Evolutionary conservation across 2,113 vertebrate species (phyloP).

Genomic region (Benitochromis conjunctus): DNA sequence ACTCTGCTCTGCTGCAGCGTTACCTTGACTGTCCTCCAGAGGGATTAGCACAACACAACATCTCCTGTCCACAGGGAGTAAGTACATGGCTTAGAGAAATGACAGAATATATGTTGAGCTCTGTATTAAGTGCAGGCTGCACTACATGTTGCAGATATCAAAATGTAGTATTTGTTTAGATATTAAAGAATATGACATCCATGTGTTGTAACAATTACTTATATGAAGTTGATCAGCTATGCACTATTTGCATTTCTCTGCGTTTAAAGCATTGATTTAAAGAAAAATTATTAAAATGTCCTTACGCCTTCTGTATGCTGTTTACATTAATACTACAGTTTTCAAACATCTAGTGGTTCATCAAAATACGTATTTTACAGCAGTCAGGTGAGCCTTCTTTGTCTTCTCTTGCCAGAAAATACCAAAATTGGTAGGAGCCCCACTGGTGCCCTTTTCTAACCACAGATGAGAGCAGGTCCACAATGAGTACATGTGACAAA

Average conservation of each 20-base stretch:
- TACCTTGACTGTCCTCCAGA: not conserved
- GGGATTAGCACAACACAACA: not conserved
- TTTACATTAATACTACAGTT: fast-evolving
- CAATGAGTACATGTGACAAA: too few species aligned
- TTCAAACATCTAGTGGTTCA: not conserved
- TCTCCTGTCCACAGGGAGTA: not conserved
- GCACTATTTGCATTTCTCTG: not conserved
- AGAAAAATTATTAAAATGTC: not conserved
- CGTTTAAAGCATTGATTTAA: not conserved
- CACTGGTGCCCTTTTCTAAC: too few species aligned
- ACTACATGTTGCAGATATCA: not conserved
- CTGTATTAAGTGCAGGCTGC: not conserved
- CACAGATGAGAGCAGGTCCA: too few species aligned
- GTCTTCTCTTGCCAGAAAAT: too few species aligned
- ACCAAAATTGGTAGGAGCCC: too few species aligned
- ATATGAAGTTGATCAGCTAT: not conserved
- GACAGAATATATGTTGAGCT: not conserved
- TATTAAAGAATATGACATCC: not conserved
- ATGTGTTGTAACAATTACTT: not conserved
- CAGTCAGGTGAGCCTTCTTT: too few species aligned
- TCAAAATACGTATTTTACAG: too few species aligned
- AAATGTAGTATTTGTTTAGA: not conserved
- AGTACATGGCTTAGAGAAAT: not conserved
- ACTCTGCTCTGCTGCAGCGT: not conserved
- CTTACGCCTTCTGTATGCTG: not conserved